Evolutionary conservation across 2,888 invertebrate species (phyloP), one percentile per base, ranked within the genome.

Genomic region (Gortyna flavago): DNA sequence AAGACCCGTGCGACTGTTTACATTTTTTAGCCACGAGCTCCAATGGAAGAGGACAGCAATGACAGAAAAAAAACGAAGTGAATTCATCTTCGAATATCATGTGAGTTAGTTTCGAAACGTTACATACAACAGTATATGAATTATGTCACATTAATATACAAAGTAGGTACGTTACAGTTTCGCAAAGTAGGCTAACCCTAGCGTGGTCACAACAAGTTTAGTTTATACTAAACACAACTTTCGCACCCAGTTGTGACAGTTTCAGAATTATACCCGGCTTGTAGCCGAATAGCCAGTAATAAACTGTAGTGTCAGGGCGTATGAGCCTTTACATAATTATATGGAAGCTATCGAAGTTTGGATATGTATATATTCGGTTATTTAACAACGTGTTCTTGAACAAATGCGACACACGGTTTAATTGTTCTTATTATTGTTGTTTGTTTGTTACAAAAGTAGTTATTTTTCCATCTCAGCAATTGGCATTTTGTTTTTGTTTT

Each of bases 141-240:
- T 82, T 44, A 59, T 51, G 67, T 77, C 48, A 77, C 67, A 83
- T 77, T 81, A 57, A 62, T 82, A 82, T 82, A 35, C 83, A 68
- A 83, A 81, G 57, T 71, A 80, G 59, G 72, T 71, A 80, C 64
- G 72, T 59, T 61, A 70, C 44, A 83, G 72, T 48, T 68, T 54
- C 66, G 21, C 21, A 72, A 77, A 82, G 66, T 69, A 72, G 70
- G 77, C 70, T 66, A 80, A 76, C 79, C 51, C 77, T 65, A 65
- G 16, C 81, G 59, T 80, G 59, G 81, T 81, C 66, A 35, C 67
- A 48, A 75, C 79, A 48, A 79, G 61, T 74, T 77, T 48, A 44
- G 77, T 77, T 79, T 62, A 67, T 21, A 54, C 66, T 38, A 74
- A 67, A 79, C 74, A 67, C 16, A 81, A 77, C 41, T 77, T 79